Conservation (phyloP, 1,140 invertebrate species). For the Drosophila santomea region DNA sequence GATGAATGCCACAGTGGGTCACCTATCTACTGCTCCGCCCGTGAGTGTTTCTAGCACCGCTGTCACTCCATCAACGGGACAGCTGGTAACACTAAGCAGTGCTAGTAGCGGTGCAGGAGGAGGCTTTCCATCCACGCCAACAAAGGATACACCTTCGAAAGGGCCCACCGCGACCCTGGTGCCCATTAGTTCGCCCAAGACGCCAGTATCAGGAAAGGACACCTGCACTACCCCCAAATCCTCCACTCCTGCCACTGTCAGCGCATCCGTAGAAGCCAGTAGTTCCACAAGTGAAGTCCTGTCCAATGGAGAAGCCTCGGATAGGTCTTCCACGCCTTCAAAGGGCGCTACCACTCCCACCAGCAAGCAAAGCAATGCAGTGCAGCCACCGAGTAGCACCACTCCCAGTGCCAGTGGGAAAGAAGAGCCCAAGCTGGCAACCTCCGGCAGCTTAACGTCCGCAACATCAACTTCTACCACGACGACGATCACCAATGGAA, state of each 20-base stretch:
- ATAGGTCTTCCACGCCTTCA: conserved; percentile 69
- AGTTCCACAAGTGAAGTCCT: conserved; percentile 49
- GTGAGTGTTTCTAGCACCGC: conserved; percentile 42
- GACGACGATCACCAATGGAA: conserved; percentile 37
- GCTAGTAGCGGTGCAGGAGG: conserved; percentile 21
- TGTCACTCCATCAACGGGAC: conserved; percentile 34
- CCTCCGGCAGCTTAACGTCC: conserved; percentile 69
- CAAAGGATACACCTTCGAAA: conserved; percentile 43
- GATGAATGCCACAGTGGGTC: conserved; percentile 73
- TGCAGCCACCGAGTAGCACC: conserved; percentile 61
- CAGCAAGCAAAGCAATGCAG: conserved; percentile 60
- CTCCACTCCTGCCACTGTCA: conserved; percentile 6
- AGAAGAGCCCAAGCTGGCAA: conserved; percentile 62
- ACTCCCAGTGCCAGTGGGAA: conserved; percentile 52
- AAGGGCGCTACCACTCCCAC: conserved; percentile 76
- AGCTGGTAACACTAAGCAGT: conserved; percentile 54
- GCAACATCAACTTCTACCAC: conserved; percentile 66
- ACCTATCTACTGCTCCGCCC: conserved; percentile 51
- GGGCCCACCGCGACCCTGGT: conserved; percentile 77
- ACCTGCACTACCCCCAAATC: conserved; percentile 22
- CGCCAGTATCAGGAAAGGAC: conserved; percentile 18
- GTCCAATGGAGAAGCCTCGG: conserved; percentile 50
- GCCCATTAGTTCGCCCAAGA: conserved; percentile 77
- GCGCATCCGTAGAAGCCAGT: conserved; percentile 49
- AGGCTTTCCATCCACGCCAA: conserved; percentile 52